Evolutionary conservation across 2,797 vertebrate species (phyloP).

Genomic region (Micrastur ruficollis): DNA sequence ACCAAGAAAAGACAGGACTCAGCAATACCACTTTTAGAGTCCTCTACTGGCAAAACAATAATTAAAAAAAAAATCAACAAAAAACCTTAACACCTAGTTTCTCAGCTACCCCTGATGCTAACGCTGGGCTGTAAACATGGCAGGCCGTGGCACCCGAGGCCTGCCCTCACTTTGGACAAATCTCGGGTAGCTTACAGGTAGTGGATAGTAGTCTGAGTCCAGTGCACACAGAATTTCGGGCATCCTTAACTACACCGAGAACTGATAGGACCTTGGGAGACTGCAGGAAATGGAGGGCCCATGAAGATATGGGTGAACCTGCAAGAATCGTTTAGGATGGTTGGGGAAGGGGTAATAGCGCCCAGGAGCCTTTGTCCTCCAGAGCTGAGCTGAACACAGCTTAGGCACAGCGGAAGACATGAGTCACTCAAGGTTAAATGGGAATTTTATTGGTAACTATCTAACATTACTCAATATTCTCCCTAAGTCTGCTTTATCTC

Average conservation of each 20-base stretch:
- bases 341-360: neutral
- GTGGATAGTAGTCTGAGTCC: neutral
- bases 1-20: neutral
- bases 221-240: neutral
- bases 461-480: neutral
- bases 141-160: neutral
- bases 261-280: neutral
- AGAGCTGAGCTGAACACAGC: neutral
- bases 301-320: neutral
- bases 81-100: fast-evolving
- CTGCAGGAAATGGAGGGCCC: neutral
- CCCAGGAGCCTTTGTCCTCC: neutral
- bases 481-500: neutral
- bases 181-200: neutral
- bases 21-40: neutral
- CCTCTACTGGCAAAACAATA: neutral
- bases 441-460: neutral
- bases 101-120: neutral
- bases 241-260: neutral
- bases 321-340: neutral
- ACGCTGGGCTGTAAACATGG: neutral
- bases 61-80: neutral
- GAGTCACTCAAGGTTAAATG: neutral
- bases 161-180: neutral
- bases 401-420: neutral